Evolutionary conservation across 2,113 vertebrate genomes (phyloP).

Genomic region (Shinisaurus crocodilurus): DNA sequence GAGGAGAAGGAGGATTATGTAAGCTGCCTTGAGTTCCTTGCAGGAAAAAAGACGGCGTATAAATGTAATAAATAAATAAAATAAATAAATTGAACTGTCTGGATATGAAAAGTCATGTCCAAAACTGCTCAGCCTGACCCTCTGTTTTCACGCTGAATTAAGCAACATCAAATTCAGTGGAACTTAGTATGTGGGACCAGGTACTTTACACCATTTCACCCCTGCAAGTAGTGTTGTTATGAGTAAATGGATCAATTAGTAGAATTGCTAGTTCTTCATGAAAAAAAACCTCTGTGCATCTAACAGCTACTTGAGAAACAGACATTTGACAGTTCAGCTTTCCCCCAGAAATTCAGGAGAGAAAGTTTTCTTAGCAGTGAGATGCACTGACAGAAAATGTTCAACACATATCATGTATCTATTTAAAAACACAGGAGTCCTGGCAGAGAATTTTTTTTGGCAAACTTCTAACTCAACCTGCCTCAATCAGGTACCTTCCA

Average conservation of each 20-base stretch:
- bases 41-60: no score
- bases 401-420: neutral
- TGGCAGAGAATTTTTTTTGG: no score
- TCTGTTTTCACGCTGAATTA: neutral
- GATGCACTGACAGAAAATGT: neutral
- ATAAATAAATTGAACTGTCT: neutral
- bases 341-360: neutral
- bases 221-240: neutral
- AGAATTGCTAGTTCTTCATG: neutral
- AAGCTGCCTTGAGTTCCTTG: no score
- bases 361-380: neutral
- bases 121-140: neutral
- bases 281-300: neutral
- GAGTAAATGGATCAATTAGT: neutral
- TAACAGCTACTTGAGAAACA: neutral
- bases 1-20: no score
- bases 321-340: neutral
- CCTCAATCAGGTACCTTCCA: no score
- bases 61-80: no score
- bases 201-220: neutral
- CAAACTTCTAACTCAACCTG: neutral
- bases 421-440: neutral
- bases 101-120: neutral
- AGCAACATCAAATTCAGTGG: neutral
- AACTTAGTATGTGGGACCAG: neutral